phyloP scores from a whole-genome alignment of 2,888 invertebrate genomes.

The Drosophila fulvimacula region DNA sequence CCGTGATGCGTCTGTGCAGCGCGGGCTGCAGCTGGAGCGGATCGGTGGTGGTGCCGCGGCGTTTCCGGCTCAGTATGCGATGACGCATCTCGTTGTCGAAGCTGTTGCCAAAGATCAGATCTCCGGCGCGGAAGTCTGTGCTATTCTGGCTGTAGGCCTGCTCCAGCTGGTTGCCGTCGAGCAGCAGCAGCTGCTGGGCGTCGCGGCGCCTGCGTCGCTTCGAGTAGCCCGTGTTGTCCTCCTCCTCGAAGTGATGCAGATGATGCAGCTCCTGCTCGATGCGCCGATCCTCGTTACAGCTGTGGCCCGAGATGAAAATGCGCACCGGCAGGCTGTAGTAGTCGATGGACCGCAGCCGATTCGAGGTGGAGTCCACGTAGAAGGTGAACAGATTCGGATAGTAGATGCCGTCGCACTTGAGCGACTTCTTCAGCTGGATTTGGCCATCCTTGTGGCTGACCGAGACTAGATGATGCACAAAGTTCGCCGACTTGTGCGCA shows the following conservation, averaged over 20 bases:
- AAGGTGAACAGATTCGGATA: slow-evolving; percentile 94
- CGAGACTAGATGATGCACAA: slow-evolving; percentile 91
- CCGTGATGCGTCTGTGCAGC: slow-evolving; percentile 88
- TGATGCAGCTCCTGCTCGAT: slow-evolving; percentile 86
- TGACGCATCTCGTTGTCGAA: slow-evolving; percentile 86
- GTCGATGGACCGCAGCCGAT: slow-evolving; percentile 91
- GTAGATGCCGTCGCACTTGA: slow-evolving; percentile 92
- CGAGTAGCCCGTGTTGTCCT: slow-evolving; percentile 87
- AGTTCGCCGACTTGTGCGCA: slow-evolving; percentile 92
- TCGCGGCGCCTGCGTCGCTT: slow-evolving; percentile 85
- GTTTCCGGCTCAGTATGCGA: slow-evolving; percentile 86
- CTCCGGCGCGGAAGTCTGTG: slow-evolving; percentile 85
- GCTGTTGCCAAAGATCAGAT: slow-evolving; percentile 86
- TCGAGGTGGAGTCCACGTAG: slow-evolving; percentile 94
- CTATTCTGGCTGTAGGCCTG: slow-evolving; percentile 76
- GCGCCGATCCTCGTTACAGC: slow-evolving; percentile 88
- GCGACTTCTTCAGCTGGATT: slow-evolving; percentile 89
- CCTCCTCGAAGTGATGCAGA: slow-evolving; percentile 86
- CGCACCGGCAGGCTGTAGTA: slow-evolving; percentile 93
- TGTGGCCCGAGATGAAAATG: slow-evolving; percentile 90
- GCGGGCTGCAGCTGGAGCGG: slow-evolving; percentile 86
- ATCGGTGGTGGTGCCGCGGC: slow-evolving; percentile 83
- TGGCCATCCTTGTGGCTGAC: slow-evolving; percentile 91
- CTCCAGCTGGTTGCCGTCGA: slow-evolving; percentile 61
- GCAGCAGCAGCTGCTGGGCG: slow-evolving; percentile 42